These are phyloP conservation scores for Ennomos erosarius DNA, from an alignment of 2,888 invertebrate species.

Conservation along the genomic window DNA sequence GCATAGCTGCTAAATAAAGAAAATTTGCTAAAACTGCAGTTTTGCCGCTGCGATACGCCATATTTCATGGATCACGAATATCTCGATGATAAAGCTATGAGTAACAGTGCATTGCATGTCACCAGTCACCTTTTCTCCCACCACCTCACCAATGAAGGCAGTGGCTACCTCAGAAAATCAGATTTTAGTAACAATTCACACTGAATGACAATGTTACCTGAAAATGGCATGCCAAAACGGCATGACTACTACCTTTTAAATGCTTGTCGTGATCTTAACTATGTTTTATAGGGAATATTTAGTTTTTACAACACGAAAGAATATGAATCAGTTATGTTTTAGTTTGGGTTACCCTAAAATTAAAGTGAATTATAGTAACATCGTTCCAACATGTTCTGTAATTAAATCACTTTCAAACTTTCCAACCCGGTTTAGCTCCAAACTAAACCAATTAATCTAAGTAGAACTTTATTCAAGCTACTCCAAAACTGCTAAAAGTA, in stretches of 20 bases:
- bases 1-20: neutral
- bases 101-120: constrained; percentile 9
- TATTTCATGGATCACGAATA: constrained; percentile 3
- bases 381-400: neutral
- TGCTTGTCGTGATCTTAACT: too few species aligned
- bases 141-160: constrained; percentile 6
- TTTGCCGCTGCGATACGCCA: neutral
- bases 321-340: too few species aligned
- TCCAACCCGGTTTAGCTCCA: constrained; percentile 10
- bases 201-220: too few species aligned
- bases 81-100: constrained; percentile 6
- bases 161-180: constrained; percentile 3
- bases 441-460: constrained; percentile 26
- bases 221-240: too few species aligned
- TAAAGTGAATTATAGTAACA: neutral
- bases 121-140: neutral
- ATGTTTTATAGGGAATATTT: too few species aligned
- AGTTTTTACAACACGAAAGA: too few species aligned
- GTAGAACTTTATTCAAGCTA: constrained; percentile 18
- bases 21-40: constrained; percentile 10
- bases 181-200: too few species aligned
- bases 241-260: too few species aligned
- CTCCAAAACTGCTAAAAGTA: constrained; percentile 25
- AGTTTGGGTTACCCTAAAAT: too few species aligned
- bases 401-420: constrained; percentile 24